A percentile compares a stretch with the other conserved stretches of the same genome.
Evolutionary conservation across 2,888 invertebrate species (phyloP).

Genomic region (Prosapia bicincta): DNA sequence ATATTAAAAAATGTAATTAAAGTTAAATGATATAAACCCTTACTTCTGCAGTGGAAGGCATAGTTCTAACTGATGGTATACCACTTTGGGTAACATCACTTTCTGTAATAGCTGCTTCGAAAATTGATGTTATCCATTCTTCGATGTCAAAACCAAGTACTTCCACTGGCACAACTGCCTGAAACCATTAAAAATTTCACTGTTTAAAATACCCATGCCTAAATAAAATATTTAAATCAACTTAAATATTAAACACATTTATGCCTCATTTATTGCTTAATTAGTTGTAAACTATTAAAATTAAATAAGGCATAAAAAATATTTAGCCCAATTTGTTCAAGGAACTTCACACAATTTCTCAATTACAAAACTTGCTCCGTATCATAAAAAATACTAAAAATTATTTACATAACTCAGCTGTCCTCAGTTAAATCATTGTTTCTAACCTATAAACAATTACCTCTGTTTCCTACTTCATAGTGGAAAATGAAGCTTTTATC

Average conservation of each 20-base stretch:
- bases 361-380: no score
- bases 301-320: no score
- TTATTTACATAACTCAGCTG: no score
- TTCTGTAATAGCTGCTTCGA: constrained; percentile 44
- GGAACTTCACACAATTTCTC: no score
- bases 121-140: constrained; percentile 30
- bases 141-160: constrained; percentile 19
- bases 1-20: neutral
- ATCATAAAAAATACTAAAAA: no score
- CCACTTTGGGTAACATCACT: constrained; percentile 22
- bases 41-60: neutral
- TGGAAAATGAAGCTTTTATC: neutral
- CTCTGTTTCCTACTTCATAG: neutral
- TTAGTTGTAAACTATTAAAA: no score
- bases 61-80: neutral
- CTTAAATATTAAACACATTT: no score
- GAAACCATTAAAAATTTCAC: neutral
- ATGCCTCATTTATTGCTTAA: no score
- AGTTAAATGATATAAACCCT: neutral
- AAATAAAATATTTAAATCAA: no score
- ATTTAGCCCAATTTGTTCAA: no score
- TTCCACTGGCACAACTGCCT: constrained; percentile 3
- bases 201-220: no score
- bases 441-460: neutral
- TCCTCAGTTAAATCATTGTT: no score